Evolutionary conservation across 2,113 vertebrate species (phyloP), one percentile per base, ranked within the genome.

Genomic region (Oreotragus oreotragus): DNA sequence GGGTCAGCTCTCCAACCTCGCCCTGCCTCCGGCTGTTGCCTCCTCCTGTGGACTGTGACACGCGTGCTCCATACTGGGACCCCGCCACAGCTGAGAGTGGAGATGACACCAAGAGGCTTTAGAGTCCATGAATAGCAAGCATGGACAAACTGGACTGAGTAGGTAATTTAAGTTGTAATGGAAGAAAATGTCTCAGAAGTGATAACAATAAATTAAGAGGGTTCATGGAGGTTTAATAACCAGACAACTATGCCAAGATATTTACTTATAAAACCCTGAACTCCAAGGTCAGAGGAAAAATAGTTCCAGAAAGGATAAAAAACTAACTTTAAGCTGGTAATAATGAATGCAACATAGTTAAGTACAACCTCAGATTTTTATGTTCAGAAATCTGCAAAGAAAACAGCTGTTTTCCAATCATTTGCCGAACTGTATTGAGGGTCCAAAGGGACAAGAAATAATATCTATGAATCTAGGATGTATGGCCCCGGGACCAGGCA

Each of bases 141-240:
- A 14, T 84, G 47, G 94, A 66, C 58, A 96, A 80, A 85, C 25
- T 62, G 30, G 80, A 85, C 15, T 55, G 16, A 36, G 57, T 23
- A 76, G 43, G 47, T 36, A 57, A 84, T 94, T 89, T 73, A 73
- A 91, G 28, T 81, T 66, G 80, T 28, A 62, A 66, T 30, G 60
- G 64, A 88, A 96, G 60, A 79, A 27, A 94, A 88, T 76, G 51
- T 93, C 64, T 17, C 57, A 87, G 64, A 80, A 86, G 15, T 96
- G 90, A 66, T 51, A 90, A 64, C 43, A 43, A 95, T 89, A 87
- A 77, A 47, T 23, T 64, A 73, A 79, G 13, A 80, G 36, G 43
- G 49, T 12, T 88, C 55, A 57, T 2, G 43, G 87, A 91, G 80
- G 90, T 87, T 95, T 92, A 80, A 76, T 33, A 84, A 77, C 43